Percentiles rank a stretch among this genome's conserved stretches.
Evolutionary conservation across 2,113 vertebrate species (phyloP).

Genomic region (Engraulis encrasicolus): DNA sequence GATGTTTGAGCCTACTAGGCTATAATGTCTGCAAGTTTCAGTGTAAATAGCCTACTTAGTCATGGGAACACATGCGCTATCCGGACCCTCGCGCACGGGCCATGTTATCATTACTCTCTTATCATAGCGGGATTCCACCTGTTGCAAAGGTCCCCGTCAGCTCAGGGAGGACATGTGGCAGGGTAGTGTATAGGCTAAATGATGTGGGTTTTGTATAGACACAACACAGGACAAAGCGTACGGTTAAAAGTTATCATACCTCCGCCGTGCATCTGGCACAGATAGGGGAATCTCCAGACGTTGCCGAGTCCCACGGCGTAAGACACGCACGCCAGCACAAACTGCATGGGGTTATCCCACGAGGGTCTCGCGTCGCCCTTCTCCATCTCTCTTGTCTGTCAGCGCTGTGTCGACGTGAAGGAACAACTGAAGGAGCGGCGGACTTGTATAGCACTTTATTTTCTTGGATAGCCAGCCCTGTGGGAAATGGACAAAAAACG

Average conservation of each 20-base stretch:
- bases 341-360: conserved; percentile 87
- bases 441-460: background rate
- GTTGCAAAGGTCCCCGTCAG: background rate
- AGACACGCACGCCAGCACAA: conserved; percentile 90
- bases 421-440: background rate
- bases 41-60: too few relatives aligned
- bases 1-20: too few relatives aligned
- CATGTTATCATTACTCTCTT: too few relatives aligned
- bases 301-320: conserved; percentile 93
- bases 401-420: background rate
- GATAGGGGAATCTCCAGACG: conserved; percentile 95
- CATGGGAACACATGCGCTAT: too few relatives aligned
- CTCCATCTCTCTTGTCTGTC: conserved; percentile 56
- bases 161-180: background rate
- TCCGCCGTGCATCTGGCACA: conserved; percentile 95
- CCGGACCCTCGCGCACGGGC: too few relatives aligned
- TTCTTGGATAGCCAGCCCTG: background rate
- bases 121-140: background rate
- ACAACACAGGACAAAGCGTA: too few relatives aligned
- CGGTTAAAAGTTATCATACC: conserved; percentile 74
- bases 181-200: too few relatives aligned
- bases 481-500: background rate
- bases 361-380: conserved; percentile 80
- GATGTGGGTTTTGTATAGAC: too few relatives aligned
- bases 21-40: too few relatives aligned